A percentile compares a stretch with the other conserved stretches of the same genome.
phyloP scores from a whole-genome alignment of 2,113 vertebrate species.

The Leptocoma aspasia region DNA sequence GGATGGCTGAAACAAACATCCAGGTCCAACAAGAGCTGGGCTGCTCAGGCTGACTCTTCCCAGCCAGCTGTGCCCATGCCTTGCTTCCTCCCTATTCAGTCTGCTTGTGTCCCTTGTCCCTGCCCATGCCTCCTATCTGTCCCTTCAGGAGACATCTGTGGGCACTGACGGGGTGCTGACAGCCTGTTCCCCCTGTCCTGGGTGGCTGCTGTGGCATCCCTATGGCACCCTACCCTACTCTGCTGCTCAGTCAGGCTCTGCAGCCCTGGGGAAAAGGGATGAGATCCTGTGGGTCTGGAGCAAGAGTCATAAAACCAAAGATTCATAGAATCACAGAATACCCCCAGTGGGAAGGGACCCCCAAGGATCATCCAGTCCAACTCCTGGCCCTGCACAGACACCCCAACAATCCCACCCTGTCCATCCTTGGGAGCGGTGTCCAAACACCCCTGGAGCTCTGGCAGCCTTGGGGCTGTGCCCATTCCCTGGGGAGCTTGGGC shows the following conservation, averaged over 20 bases:
- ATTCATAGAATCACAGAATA: not conserved
- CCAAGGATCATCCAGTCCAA: not conserved
- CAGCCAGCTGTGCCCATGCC: not conserved
- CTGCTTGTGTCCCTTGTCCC: not conserved
- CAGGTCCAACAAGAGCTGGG: not conserved
- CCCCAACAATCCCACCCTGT: not conserved
- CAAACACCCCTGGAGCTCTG: not conserved
- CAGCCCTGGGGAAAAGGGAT: not conserved
- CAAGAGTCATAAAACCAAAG: not conserved
- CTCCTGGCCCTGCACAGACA: not conserved
- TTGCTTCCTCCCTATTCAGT: not conserved
- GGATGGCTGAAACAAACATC: not conserved
- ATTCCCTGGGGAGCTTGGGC: not conserved
- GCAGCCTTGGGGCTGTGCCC: not conserved
- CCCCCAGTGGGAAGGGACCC: not conserved
- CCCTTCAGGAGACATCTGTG: not conserved
- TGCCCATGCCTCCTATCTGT: not conserved
- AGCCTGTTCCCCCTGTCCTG: not conserved
- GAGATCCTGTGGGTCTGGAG: not conserved
- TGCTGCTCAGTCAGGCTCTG: not conserved
- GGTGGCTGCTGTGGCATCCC: not conserved
- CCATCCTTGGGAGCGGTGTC: accelerated
- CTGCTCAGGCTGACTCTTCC: not conserved
- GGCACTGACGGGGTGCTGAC: not conserved
- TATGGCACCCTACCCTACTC: not conserved